Evolutionary conservation across 2,888 invertebrate genomes (phyloP).

Genomic region (Drosophila acutilabella): DNA sequence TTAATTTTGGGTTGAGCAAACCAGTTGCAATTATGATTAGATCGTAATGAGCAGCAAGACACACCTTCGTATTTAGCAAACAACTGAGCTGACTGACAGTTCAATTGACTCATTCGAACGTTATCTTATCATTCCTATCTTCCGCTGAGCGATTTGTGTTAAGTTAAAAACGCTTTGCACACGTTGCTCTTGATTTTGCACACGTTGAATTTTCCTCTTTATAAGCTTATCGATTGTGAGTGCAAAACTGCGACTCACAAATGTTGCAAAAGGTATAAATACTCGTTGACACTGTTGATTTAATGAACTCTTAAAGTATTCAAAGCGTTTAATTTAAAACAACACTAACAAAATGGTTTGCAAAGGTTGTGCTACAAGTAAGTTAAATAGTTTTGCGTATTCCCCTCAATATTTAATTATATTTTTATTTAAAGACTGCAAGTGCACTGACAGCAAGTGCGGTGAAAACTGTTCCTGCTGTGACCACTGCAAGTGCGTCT

Average conservation of each 20-base stretch:
- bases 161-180: slow-evolving; percentile 32
- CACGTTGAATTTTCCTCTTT: slow-evolving; percentile 43
- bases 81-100: slow-evolving; percentile 7
- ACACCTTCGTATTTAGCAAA: slow-evolving; percentile 14
- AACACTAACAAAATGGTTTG: slow-evolving; percentile 63
- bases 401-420: neutral
- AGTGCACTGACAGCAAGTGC: slow-evolving; percentile 66
- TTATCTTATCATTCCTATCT: slow-evolving; percentile 39
- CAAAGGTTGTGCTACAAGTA: slow-evolving; percentile 71
- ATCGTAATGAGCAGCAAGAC: slow-evolving; percentile 39
- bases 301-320: slow-evolving; percentile 11
- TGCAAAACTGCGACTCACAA: slow-evolving; percentile 45
- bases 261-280: slow-evolving; percentile 53
- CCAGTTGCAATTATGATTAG: slow-evolving; percentile 51
- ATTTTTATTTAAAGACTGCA: slow-evolving; percentile 56
- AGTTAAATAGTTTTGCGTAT: slow-evolving; percentile 37
- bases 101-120: slow-evolving; percentile 17
- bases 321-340: slow-evolving; percentile 14
- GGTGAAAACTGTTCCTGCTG: slow-evolving; percentile 73
- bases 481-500: slow-evolving; percentile 71
- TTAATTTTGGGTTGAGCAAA: slow-evolving; percentile 8
- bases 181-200: slow-evolving; percentile 68
- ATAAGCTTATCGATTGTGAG: slow-evolving; percentile 15
- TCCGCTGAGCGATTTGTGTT: slow-evolving; percentile 26
- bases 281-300: slow-evolving; percentile 5